Conservation (phyloP, 53 echinoderm and acorn worm species). For the Patiria pectinifera region DNA sequence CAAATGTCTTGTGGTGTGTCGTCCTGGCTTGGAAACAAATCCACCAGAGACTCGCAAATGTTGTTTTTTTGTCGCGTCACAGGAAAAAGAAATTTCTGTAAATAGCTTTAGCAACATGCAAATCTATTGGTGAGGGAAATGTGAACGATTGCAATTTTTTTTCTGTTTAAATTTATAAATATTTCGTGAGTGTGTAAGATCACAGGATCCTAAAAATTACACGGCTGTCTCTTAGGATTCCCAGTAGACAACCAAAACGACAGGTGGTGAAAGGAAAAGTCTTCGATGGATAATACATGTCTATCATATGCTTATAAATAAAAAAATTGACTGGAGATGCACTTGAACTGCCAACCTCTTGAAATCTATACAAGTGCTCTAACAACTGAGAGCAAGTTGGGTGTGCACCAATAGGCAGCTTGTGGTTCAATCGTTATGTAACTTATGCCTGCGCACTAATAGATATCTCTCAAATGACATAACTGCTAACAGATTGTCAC, state of each 20-base stretch:
- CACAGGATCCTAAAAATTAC: background rate
- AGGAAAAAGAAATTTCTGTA: slow-evolving; percentile 33
- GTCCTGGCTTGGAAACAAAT: background rate
- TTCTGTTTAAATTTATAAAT: background rate
- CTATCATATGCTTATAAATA: background rate
- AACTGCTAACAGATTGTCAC: too few relatives aligned
- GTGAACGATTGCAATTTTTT: background rate
- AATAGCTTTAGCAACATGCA: background rate
- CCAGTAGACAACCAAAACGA: background rate
- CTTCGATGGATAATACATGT: background rate
- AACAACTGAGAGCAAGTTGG: too few relatives aligned
- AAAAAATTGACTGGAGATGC: background rate
- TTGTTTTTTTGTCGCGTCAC: background rate
- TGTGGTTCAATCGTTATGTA: too few relatives aligned
- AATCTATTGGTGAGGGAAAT: background rate
- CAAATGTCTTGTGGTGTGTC: slow-evolving; percentile 25
- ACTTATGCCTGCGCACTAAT: too few relatives aligned
- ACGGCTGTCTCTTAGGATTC: background rate
- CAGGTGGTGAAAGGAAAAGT: background rate
- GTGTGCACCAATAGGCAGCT: too few relatives aligned
- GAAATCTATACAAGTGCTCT: too few relatives aligned
- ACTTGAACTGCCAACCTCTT: too few relatives aligned
- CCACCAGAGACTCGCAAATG: background rate
- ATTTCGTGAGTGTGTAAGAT: background rate
- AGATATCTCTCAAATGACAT: too few relatives aligned